phyloP scores from a whole-genome alignment of 1,140 invertebrate species.

The Drosophila insularis region DNA sequence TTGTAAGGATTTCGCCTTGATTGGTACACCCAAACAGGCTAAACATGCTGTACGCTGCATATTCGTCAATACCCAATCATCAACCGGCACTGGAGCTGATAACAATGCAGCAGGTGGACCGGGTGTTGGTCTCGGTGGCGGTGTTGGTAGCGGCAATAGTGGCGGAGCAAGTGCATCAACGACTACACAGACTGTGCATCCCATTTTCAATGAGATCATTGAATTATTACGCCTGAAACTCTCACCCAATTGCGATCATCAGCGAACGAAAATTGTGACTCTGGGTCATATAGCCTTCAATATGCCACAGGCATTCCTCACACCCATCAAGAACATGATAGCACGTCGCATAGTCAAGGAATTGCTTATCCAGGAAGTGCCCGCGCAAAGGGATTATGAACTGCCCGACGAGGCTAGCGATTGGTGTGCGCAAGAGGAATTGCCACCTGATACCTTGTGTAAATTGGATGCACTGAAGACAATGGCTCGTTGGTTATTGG shows the following conservation, averaged over 20 bases:
- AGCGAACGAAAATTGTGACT: constrained; percentile 95
- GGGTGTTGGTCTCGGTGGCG: constrained; percentile 9
- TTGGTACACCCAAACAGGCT: constrained; percentile 96
- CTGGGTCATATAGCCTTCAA: constrained; percentile 97
- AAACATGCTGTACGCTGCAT: constrained; percentile 97
- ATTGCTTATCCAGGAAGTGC: constrained; percentile 92
- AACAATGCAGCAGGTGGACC: neutral
- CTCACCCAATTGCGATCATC: constrained; percentile 91
- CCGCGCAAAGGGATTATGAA: constrained; percentile 83
- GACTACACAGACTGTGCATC: constrained; percentile 86
- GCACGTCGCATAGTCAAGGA: constrained; percentile 98
- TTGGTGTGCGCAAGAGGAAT: constrained; percentile 94
- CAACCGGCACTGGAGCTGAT: constrained; percentile 38
- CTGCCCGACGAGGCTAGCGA: constrained; percentile 84
- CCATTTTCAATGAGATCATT: constrained; percentile 92
- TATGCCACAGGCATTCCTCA: constrained; percentile 93
- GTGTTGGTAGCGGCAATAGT: neutral
- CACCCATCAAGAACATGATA: constrained; percentile 96
- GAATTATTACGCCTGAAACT: constrained; percentile 91
- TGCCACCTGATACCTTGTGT: constrained; percentile 95
- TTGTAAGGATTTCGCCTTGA: constrained; percentile 93
- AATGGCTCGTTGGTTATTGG: constrained; percentile 97
- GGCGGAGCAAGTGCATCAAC: constrained; percentile 50
- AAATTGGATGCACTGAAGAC: constrained; percentile 97
- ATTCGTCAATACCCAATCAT: constrained; percentile 87